Base-by-base conservation (phyloP, 1,140 invertebrate species). In the Cyclina sinensis region DNA sequence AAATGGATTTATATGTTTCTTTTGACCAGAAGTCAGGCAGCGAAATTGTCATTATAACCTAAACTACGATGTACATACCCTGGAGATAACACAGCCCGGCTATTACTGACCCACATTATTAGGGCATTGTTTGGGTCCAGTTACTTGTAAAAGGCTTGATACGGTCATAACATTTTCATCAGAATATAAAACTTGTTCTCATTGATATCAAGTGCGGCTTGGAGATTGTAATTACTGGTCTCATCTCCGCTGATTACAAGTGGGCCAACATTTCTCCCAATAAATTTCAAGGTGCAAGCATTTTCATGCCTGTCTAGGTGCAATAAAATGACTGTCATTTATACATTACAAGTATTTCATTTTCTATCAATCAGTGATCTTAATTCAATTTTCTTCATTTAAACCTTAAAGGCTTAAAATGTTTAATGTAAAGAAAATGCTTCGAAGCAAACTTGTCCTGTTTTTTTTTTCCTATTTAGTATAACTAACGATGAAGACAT, bases 1-100 rank as follows among this genome's bases (percentile, higher is more conserved):
- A 70, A 70, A 37, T 70, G 35, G 32, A 70, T 70, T 70, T 70
- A 70, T 70, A 70, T 62, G 57, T 70, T 70, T 35, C 65, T 39
- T 70, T 70, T 70, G 65, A 70, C 65, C 65, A 70, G 65, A 70
- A 70, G 65, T 70, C 65, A 70, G 30, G 35, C 65, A 37, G 30
- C 21, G 65, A 70, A 70, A 70, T 70, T 70, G 65, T 70, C 65
- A 70, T 70, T 70, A 30, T 21, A 30, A 37, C 65, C 32, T 12
- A 70, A 39, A 70, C 37, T 70, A 70, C 21, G 27, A 27, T 70
- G 65, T 70, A 70, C 65, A 37, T 70, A 70, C 65, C 65, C 32
- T 18, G 12, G 14, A 70, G 35, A 70, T 70, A n/a, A n/a, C 14
- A 2, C 4, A 70, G 65, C 35, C 27, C 18, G 35, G 32, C 24